Evolutionary conservation across 2,113 vertebrate genomes (phyloP), one percentile per base, ranked within the genome.

Genomic region (Lonchura striata): DNA sequence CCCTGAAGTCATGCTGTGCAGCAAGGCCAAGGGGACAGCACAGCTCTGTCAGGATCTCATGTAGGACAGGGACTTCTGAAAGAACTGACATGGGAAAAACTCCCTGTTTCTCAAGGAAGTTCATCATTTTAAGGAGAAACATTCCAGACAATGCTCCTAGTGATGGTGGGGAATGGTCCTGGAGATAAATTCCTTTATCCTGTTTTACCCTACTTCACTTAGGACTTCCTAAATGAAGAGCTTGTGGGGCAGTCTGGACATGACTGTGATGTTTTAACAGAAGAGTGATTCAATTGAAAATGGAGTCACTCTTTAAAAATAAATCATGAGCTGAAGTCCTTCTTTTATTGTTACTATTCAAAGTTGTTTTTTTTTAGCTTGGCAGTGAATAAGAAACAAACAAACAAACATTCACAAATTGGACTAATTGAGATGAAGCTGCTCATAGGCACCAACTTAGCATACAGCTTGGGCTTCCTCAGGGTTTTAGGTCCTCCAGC

Each of bases 341-440:
- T 71, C 22, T 94, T 84, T 89, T 91, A 70, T 81, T 95, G 56
- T 77, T 91, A 71, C 69, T 86, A 61, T 69, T 92, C 83, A 94
- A 70, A 95, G 79, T 92, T 92, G 60, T 86, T 96, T 97, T 94
- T 25, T 28, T 25, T 96, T 92, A 94, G 57, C 53, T 97, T 97
- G 71, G 72, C 46, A 84, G 61, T 89, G 92, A 93, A 94, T 94
- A 86, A 85, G 63, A 69, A 83, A 35, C n/a, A 94, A 65, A 88
- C 94, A 94, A 90, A 84, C 89, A 96, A 94, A 94, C 65, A 89
- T 63, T 88, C 82, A 52, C 31, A 93, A 96, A 92, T 86, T 96
- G 75, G 94, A 90, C 80, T 94, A 94, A 91, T 65, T 86, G 88
- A 79, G 66, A 86, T 95, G 47, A 76, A 96, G 76, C 92, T 97